Evolutionary conservation across 1,140 invertebrate species (phyloP).

Genomic region (Drosophila truncata): DNA sequence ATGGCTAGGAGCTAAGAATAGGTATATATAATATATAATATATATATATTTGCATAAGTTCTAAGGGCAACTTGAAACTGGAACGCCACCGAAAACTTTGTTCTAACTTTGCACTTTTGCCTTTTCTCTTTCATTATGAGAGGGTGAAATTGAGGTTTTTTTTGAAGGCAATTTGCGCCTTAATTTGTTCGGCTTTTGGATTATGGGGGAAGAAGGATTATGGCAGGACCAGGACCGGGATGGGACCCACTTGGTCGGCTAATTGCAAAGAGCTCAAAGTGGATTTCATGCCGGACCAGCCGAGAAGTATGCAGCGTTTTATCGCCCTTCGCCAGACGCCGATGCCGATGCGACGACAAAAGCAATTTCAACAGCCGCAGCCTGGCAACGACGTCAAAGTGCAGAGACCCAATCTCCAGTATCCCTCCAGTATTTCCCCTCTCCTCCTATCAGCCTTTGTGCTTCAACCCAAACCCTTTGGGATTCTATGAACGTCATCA

Average conservation of each 20-base stretch:
- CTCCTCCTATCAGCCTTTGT: neutral
- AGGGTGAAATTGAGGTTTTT: slow-evolving; percentile 14
- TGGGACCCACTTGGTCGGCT: slow-evolving; percentile 24
- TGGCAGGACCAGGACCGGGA: neutral
- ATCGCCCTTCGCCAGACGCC: slow-evolving; percentile 37
- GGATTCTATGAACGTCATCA: slow-evolving; percentile 17
- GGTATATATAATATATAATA: neutral
- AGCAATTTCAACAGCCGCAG: slow-evolving; percentile 49
- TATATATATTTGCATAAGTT: neutral
- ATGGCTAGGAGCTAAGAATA: slow-evolving; percentile 4
- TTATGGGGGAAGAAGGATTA: slow-evolving; percentile 43
- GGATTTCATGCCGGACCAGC: slow-evolving; percentile 50
- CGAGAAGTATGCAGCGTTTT: slow-evolving; percentile 61
- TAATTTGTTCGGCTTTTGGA: slow-evolving; percentile 75
- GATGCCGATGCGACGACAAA: slow-evolving; percentile 56
- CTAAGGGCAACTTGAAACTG: slow-evolving; percentile 27
- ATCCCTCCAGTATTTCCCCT: no score
- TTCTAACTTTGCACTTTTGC: slow-evolving; percentile 57
- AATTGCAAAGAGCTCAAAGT: slow-evolving; percentile 67
- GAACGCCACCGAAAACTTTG: slow-evolving; percentile 44
- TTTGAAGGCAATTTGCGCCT: slow-evolving; percentile 66
- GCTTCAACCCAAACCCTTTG: slow-evolving; percentile 2
- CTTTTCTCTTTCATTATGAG: slow-evolving; percentile 50
- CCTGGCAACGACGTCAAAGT: slow-evolving; percentile 52
- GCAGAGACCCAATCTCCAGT: slow-evolving; percentile 20